These are phyloP conservation scores for Lasioglossum morio DNA, from an alignment of 2,888 invertebrate genomes.

Conservation along the genomic window DNA sequence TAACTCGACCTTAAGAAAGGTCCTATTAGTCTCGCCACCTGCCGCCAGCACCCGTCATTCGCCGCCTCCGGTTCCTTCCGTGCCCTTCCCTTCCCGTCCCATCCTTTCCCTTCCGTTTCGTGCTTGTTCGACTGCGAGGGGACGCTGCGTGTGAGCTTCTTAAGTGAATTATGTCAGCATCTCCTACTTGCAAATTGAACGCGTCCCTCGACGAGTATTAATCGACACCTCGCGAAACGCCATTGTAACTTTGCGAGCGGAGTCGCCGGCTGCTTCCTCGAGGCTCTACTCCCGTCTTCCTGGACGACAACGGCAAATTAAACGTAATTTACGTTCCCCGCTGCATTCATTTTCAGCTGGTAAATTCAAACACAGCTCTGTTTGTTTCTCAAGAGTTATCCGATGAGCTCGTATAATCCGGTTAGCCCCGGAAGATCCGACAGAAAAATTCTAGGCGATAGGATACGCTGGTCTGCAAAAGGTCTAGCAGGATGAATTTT, in stretches of 20 bases:
- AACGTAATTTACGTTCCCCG: neutral
- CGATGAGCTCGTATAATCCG: neutral
- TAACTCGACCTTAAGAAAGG: constrained; percentile 69
- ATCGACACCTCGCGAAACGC: constrained; percentile 63
- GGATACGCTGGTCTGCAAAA: neutral
- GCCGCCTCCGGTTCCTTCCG: constrained; percentile 8
- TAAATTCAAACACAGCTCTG: neutral
- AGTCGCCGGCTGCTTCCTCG: constrained; percentile 19
- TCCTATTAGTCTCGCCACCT: constrained; percentile 73
- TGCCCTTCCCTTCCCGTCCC: constrained; percentile 4
- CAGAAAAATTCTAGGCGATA: neutral
- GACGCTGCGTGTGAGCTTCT: constrained; percentile 61
- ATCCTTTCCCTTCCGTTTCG: constrained; percentile 9
- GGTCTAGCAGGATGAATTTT: too few species aligned
- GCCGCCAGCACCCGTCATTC: constrained; percentile 63
- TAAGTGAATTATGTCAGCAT: constrained; percentile 64
- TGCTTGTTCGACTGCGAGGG: constrained; percentile 38
- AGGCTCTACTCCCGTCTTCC: neutral
- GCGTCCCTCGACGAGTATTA: constrained; percentile 59
- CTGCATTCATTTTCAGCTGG: neutral
- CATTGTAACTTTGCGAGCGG: constrained; percentile 41
- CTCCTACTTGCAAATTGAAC: constrained; percentile 60
- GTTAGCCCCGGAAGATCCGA: neutral
- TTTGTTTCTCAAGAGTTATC: neutral
- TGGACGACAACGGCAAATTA: neutral